These are phyloP conservation scores for Motacilla alba DNA, from an alignment of 2,113 vertebrate species.

Conservation along the genomic window DNA sequence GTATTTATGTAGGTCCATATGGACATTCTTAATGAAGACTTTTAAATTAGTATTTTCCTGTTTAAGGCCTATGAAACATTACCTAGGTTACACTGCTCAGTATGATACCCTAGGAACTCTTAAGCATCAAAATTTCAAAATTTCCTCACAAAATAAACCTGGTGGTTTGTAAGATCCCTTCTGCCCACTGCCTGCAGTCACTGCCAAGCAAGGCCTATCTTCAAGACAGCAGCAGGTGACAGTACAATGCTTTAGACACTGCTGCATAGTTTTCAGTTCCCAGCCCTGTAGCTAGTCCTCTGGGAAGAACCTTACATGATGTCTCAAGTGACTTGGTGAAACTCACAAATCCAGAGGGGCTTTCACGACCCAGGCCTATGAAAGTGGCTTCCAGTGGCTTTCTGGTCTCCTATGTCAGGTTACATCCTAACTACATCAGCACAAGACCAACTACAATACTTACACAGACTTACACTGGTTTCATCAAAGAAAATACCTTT, in stretches of 20 bases:
- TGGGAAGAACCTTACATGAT: background rate
- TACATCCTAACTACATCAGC: background rate
- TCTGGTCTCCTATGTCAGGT: background rate
- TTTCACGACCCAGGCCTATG: rapidly evolving
- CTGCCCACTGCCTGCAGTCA: background rate
- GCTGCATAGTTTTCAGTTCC: background rate
- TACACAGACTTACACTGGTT: background rate
- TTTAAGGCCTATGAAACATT: background rate
- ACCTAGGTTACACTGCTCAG: background rate
- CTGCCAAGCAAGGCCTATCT: background rate
- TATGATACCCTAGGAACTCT: background rate
- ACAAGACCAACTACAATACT: background rate
- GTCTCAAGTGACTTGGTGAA: background rate
- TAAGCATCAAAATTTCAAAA: background rate
- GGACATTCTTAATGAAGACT: background rate
- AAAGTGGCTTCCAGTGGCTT: background rate
- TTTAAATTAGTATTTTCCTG: background rate
- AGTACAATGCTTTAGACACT: background rate
- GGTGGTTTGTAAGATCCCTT: background rate
- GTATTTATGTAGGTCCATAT: background rate
- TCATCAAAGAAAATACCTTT: background rate
- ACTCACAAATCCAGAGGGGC: background rate
- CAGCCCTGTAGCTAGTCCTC: background rate
- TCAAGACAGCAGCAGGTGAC: background rate
- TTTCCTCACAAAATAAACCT: background rate